Percentiles rank a stretch among this genome's conserved stretches.
Evolutionary conservation across 2,113 vertebrate genomes (phyloP).

Genomic region (Stegostoma tigrinum): DNA sequence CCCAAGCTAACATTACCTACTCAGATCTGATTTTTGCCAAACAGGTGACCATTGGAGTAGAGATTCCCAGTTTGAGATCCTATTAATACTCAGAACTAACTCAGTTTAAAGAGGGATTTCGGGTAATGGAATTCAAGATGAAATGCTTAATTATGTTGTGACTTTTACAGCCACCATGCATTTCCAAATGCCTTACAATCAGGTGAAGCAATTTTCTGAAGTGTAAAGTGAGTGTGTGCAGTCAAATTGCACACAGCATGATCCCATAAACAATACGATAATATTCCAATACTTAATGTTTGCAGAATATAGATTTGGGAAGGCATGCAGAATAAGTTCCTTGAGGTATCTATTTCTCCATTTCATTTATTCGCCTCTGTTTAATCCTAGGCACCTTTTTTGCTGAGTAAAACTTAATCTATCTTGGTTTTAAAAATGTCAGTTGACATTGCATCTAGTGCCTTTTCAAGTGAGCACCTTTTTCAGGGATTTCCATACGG

Average conservation of each 20-base stretch:
- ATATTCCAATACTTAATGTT: neutral
- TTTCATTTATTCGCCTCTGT: neutral
- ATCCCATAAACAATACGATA: neutral
- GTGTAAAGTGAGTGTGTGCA: neutral
- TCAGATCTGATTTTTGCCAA: neutral
- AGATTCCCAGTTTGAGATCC: neutral
- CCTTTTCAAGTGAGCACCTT: neutral
- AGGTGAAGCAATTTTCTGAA: no score
- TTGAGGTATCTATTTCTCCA: neutral
- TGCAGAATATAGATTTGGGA: neutral
- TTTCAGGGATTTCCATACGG: neutral
- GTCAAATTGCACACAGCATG: neutral
- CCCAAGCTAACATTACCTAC: neutral
- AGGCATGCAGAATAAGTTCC: neutral
- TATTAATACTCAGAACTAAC: neutral
- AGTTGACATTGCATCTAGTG: neutral
- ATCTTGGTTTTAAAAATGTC: neutral
- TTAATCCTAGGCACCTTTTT: neutral
- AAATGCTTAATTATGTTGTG: neutral
- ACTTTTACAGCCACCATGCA: neutral
- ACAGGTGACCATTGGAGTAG: neutral
- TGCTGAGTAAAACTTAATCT: neutral
- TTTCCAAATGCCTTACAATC: neutral
- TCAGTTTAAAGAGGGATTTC: neutral
- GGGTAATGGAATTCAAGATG: neutral